Evolutionary conservation across 2,113 vertebrate genomes (phyloP).

Genomic region (Siphamia tubifer): DNA sequence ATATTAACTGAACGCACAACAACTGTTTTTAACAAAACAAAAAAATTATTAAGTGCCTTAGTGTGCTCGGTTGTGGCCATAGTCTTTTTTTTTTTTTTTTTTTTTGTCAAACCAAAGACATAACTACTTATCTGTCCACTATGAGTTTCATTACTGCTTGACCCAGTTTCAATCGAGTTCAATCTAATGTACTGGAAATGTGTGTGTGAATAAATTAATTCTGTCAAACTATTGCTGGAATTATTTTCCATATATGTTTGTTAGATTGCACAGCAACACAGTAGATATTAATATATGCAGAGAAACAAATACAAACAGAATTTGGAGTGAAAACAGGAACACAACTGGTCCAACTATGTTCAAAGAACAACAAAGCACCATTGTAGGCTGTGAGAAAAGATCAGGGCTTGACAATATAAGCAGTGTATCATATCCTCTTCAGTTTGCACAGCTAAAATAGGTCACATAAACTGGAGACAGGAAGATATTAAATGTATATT

Average conservation of each 20-base stretch:
- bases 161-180: neutral
- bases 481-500: no score
- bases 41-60: conserved; percentile 69
- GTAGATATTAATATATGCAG: no score
- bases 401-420: no score
- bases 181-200: conserved; percentile 22
- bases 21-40: conserved; percentile 44
- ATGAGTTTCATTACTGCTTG: conserved; percentile 21
- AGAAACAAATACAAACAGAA: no score
- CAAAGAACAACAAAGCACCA: no score
- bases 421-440: no score
- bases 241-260: neutral
- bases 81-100: neutral
- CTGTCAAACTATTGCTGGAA: neutral
- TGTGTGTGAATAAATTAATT: conserved; percentile 63
- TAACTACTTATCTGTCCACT: conserved; percentile 3
- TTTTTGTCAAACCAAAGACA: conserved; percentile 24
- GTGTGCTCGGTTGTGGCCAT: conserved; percentile 22
- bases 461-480: no score
- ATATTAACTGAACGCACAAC: conserved; percentile 24
- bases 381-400: no score
- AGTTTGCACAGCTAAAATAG: no score
- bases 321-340: no score
- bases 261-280: neutral
- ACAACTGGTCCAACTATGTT: no score